Evolutionary conservation across 2,888 invertebrate genomes (phyloP), one percentile per base, ranked within the genome.

Genomic region (Ernsta delagoae): DNA sequence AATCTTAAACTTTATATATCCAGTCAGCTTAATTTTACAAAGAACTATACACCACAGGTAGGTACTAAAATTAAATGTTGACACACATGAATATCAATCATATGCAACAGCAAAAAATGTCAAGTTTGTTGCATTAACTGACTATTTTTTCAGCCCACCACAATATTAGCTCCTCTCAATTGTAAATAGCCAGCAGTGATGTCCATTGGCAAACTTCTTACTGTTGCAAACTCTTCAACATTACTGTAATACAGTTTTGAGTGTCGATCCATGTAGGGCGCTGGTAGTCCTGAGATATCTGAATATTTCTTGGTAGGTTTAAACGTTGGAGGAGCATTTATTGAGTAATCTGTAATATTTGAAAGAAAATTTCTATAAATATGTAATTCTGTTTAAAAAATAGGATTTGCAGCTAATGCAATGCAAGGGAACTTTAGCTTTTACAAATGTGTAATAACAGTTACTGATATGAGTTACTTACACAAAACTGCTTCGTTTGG

Each of bases 261-360:
- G 83, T 98, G 97, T 4, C 98, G 97, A 90, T 98, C 98, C 74
- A 97, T 96, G 80, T 98, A 99, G 11, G 96, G 96, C 34, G 98
- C 97, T 56, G 96, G 96, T 43, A 98, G 87, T 0, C 98, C 98
- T 66, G 98, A 98, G 73, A 98, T 96, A 83, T 98, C 98, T 0
- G 98, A 98, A 86, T 98, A 98, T 80, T 98, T 98, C 82, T 98
- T 98, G 0, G 97, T 96, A 4, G 98, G 98, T 82, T 96, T 96
- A 82, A 98, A 97, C 48, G 98, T 97, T 50, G 98, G 98, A 9
- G 98, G 98, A 36, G 98, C 98, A 88, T 98, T 98, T 73, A 98
- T 96, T 34, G 96, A 96, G 78, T 96, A 96, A 92, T 98, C 97
- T 97, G 90, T 31, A 90, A 89, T 72, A 75, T 68, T 24, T 39